phyloP scores from a whole-genome alignment of 2,113 vertebrate species.

The Pterocles burchelli region DNA sequence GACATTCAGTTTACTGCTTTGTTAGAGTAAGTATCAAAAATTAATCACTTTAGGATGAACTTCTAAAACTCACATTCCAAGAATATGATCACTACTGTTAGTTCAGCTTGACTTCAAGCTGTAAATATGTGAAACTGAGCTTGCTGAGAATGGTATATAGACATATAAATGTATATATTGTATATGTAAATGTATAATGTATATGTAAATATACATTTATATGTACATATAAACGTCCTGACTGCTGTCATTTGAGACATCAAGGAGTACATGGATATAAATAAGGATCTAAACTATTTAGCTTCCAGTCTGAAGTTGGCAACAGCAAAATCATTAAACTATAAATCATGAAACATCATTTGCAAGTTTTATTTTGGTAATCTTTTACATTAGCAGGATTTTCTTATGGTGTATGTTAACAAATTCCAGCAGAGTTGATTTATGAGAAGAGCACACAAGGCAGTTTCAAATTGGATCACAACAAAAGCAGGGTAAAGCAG shows the following conservation, averaged over 20 bases:
- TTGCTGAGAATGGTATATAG: neutral
- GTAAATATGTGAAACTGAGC: neutral
- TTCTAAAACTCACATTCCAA: neutral
- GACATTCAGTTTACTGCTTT: neutral
- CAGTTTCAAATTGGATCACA: neutral
- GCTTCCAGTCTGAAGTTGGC: neutral
- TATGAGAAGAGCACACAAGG: neutral
- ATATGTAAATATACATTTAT: no score
- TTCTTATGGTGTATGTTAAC: neutral
- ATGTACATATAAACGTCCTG: neutral
- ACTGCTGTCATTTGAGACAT: accelerated
- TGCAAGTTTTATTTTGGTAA: neutral
- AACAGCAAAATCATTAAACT: neutral
- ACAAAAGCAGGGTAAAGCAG: neutral
- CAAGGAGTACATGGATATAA: neutral
- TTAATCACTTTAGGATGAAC: neutral
- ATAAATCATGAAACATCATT: neutral
- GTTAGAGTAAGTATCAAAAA: neutral
- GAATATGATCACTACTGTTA: neutral
- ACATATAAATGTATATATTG: no score
- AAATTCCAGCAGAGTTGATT: neutral
- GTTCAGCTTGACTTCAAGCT: neutral
- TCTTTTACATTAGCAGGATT: neutral
- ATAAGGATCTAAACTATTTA: neutral
- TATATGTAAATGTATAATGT: no score